Evolutionary conservation across 1,140 invertebrate genomes (phyloP).

Genomic region (Acromyrmex charruanus): DNA sequence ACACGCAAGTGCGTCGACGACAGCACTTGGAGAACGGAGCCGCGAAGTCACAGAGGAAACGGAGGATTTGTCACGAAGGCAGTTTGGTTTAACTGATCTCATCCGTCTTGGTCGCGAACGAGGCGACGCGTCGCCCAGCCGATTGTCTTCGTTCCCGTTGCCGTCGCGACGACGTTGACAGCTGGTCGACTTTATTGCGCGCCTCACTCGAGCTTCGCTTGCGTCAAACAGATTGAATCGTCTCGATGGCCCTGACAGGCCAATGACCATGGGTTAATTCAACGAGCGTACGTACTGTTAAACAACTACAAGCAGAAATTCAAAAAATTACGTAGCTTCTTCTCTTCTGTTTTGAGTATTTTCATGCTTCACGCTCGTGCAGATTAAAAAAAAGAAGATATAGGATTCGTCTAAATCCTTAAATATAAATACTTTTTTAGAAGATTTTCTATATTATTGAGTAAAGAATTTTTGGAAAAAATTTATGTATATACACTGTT

Average conservation of each 20-base stretch:
- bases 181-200: slow-evolving; percentile 46
- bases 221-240: slow-evolving; percentile 63
- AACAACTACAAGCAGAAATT: not conserved
- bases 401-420: not conserved
- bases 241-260: slow-evolving; percentile 55
- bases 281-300: not conserved
- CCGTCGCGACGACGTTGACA: slow-evolving; percentile 63
- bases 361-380: not conserved
- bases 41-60: slow-evolving; percentile 82
- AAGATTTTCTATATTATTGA: not conserved
- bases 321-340: not conserved
- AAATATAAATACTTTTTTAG: not conserved
- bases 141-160: slow-evolving; percentile 66
- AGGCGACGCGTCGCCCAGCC: slow-evolving; percentile 71
- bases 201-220: slow-evolving; percentile 30
- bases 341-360: not conserved
- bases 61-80: slow-evolving; percentile 85
- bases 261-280: slow-evolving; percentile 55
- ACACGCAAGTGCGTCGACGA: slow-evolving; percentile 67
- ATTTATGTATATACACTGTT: too few species aligned
- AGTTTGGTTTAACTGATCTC: slow-evolving; percentile 86
- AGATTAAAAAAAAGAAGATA: not conserved
- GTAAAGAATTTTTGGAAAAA: not conserved
- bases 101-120: slow-evolving; percentile 84
- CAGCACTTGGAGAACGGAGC: slow-evolving; percentile 21